Conservation (phyloP, 92 coral and sea anemone species). For the Plumapathes pennacea region DNA sequence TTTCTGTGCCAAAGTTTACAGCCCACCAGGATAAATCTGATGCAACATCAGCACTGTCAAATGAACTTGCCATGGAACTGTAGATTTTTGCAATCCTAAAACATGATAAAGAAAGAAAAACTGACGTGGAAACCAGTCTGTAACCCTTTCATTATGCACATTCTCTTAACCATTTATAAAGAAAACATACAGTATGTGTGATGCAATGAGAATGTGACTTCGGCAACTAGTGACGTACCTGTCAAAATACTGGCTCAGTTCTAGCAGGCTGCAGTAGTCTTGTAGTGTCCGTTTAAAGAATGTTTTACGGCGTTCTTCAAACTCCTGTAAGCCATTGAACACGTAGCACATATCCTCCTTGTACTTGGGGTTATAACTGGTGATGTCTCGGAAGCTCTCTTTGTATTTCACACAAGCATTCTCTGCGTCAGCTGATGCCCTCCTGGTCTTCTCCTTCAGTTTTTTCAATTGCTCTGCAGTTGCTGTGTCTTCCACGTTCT, state of each 20-base stretch:
- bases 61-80: constrained; percentile 9
- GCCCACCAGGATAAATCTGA: constrained; percentile 76
- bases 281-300: constrained; percentile 69
- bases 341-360: constrained; percentile 80
- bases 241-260: constrained; percentile 49
- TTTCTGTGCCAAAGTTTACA: constrained; percentile 52
- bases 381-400: constrained; percentile 77
- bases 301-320: constrained; percentile 67
- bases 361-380: constrained; percentile 80
- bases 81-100: constrained; percentile 54
- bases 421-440: constrained; percentile 46
- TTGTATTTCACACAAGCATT: constrained; percentile 54
- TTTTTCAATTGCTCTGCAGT: constrained; percentile 84
- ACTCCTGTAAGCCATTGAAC: constrained; percentile 76
- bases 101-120: no score
- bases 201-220: background rate
- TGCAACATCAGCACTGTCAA: constrained; percentile 46
- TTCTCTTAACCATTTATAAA: no score
- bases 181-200: background rate
- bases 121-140: background rate
- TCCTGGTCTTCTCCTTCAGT: constrained; percentile 70
- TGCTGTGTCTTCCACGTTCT: constrained; percentile 29
- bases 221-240: constrained; percentile 17
- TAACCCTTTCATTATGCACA: background rate
- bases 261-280: constrained; percentile 47